These are phyloP conservation scores for Papilio gigon DNA, from an alignment of 2,888 invertebrate species.

Conservation along the genomic window DNA sequence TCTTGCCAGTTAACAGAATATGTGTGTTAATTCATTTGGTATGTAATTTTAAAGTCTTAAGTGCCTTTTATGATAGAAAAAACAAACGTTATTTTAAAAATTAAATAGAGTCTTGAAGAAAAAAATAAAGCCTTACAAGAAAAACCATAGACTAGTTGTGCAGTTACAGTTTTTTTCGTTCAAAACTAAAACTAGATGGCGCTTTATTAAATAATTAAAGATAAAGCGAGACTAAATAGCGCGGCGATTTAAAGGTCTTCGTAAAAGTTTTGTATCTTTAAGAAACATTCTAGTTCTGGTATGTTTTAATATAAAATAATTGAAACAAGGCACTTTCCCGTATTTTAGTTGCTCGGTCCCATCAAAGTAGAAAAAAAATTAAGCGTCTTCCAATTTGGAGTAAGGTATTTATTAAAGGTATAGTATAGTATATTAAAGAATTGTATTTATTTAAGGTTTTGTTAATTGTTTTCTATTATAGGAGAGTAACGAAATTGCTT, in stretches of 20 bases:
- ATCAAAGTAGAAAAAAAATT: too few species aligned
- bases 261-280: too few species aligned
- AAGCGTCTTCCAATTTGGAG: too few species aligned
- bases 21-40: not conserved
- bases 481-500: too few species aligned
- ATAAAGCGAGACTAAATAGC: not conserved
- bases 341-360: too few species aligned
- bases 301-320: too few species aligned
- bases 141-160: not conserved
- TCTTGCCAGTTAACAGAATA: slow-evolving; percentile 55
- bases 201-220: not conserved
- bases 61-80: not conserved
- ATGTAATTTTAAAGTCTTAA: not conserved
- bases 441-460: too few species aligned
- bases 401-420: too few species aligned
- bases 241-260: not conserved
- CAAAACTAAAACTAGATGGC: not conserved
- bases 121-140: not conserved
- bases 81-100: not conserved
- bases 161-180: not conserved
- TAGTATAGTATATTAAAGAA: too few species aligned
- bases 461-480: too few species aligned
- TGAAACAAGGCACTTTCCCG: too few species aligned
- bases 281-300: too few species aligned
- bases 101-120: not conserved